Percentiles rank a stretch among this genome's conserved stretches.
Conservation (phyloP, 2,888 invertebrate genomes). For the Tinea trinotella region DNA sequence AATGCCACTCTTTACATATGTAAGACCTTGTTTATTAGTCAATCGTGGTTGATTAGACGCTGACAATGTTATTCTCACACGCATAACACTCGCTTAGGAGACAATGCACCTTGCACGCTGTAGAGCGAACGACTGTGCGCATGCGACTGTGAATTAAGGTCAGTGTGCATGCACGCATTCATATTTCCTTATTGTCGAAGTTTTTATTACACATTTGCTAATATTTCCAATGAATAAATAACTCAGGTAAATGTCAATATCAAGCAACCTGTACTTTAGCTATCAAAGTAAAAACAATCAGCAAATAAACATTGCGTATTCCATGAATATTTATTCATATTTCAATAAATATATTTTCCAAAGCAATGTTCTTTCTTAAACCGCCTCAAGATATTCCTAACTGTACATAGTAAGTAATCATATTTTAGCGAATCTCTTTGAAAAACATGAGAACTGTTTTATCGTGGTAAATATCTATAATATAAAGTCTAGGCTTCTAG, state of each 20-base stretch:
- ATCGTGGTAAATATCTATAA: not conserved
- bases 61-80: conserved; percentile 13
- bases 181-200: conserved; percentile 18
- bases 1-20: not conserved
- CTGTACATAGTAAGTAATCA: not conserved
- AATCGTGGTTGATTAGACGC: conserved; percentile 10
- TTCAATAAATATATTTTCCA: no score
- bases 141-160: conserved; percentile 22
- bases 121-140: conserved; percentile 1
- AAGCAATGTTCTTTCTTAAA: not conserved
- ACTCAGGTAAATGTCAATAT: no score
- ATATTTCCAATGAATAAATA: no score
- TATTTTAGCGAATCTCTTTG: not conserved
- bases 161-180: conserved; percentile 23
- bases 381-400: not conserved
- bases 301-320: no score
- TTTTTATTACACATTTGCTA: not conserved
- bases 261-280: no score
- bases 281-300: no score
- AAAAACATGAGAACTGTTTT: not conserved
- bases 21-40: conserved; percentile 11
- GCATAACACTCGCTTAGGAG: not conserved
- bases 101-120: conserved; percentile 22
- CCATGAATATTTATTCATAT: no score
- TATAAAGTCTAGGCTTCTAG: no score